Evolutionary conservation across 2,888 invertebrate species (phyloP).

Genomic region (Athalia circularis): DNA sequence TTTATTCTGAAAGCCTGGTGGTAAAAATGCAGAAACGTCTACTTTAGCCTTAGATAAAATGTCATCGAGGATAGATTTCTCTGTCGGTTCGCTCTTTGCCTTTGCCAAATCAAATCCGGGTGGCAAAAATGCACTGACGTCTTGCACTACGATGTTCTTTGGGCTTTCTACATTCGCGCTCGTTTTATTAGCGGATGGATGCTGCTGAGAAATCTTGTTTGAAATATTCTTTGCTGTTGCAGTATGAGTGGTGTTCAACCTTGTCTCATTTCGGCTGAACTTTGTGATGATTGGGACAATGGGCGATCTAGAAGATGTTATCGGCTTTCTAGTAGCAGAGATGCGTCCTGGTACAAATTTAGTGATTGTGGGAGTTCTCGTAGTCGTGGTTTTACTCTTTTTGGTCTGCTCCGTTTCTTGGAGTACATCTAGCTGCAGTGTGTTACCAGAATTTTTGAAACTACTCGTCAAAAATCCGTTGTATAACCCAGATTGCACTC

Average conservation of each 20-base stretch:
- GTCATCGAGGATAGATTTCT: constrained; percentile 68
- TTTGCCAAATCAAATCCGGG: constrained; percentile 79
- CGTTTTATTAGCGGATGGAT: constrained; percentile 79
- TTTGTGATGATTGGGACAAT: constrained; percentile 55
- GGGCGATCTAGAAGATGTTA: constrained; percentile 51
- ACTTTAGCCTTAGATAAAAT: constrained; percentile 68
- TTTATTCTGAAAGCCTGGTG: constrained; percentile 79
- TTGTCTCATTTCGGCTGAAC: constrained; percentile 44
- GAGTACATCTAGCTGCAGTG: constrained; percentile 76
- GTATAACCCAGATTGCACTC: constrained; percentile 89
- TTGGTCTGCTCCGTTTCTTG: constrained; percentile 79
- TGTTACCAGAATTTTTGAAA: constrained; percentile 82
- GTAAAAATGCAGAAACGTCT: constrained; percentile 79
- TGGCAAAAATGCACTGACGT: constrained; percentile 80
- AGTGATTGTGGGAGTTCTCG: constrained; percentile 72
- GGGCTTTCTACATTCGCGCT: constrained; percentile 66
- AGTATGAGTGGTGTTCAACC: not conserved
- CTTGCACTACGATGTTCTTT: constrained; percentile 63
- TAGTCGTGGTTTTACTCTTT: constrained; percentile 75
- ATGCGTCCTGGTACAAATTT: constrained; percentile 68
- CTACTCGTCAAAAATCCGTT: constrained; percentile 85
- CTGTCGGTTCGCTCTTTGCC: constrained; percentile 67
- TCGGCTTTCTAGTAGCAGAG: constrained; percentile 63
- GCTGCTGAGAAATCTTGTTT: constrained; percentile 11
- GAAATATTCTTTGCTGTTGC: constrained; percentile 38